Evolutionary conservation across 2,888 invertebrate genomes (phyloP).

Genomic region (Leptopilina syphax): DNA sequence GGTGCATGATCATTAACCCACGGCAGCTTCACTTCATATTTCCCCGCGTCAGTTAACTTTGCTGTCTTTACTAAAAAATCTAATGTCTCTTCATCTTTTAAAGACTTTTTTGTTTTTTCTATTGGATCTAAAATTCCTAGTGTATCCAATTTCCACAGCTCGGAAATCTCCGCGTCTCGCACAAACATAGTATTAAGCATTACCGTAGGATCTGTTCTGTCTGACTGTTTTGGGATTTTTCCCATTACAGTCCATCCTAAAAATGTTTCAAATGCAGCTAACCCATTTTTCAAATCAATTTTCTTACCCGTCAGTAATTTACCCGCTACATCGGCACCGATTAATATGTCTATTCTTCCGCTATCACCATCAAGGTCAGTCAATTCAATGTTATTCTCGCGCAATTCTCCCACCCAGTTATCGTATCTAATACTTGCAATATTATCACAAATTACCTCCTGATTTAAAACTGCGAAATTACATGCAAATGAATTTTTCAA

Average conservation of each 20-base stretch:
- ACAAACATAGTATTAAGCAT: constrained; percentile 46
- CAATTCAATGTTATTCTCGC: constrained; percentile 40
- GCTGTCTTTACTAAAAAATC: constrained; percentile 59
- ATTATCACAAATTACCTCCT: constrained; percentile 46
- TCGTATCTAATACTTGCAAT: constrained; percentile 47
- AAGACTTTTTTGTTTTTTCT: constrained; percentile 47
- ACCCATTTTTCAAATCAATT: constrained; percentile 36
- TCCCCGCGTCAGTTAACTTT: constrained; percentile 45
- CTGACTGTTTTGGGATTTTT: background rate
- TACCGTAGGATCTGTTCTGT: constrained; percentile 14
- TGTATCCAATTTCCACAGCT: constrained; percentile 63
- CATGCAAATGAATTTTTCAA: constrained; percentile 51
- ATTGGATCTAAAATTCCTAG: constrained; percentile 62
- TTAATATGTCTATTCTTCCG: constrained; percentile 52
- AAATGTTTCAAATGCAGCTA: constrained; percentile 22
- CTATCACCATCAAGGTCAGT: constrained; percentile 36
- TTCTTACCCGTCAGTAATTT: constrained; percentile 55
- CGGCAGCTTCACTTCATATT: constrained; percentile 67
- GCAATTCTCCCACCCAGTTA: constrained; percentile 48
- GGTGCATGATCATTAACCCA: constrained; percentile 65
- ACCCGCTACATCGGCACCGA: constrained; percentile 60
- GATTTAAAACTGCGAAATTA: constrained; percentile 48
- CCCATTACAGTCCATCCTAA: constrained; percentile 43
- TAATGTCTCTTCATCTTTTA: constrained; percentile 55
- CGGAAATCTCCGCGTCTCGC: constrained; percentile 50